These are phyloP conservation scores for Polia nebulosa DNA, from an alignment of 2,888 invertebrate species.

Conservation along the genomic window DNA sequence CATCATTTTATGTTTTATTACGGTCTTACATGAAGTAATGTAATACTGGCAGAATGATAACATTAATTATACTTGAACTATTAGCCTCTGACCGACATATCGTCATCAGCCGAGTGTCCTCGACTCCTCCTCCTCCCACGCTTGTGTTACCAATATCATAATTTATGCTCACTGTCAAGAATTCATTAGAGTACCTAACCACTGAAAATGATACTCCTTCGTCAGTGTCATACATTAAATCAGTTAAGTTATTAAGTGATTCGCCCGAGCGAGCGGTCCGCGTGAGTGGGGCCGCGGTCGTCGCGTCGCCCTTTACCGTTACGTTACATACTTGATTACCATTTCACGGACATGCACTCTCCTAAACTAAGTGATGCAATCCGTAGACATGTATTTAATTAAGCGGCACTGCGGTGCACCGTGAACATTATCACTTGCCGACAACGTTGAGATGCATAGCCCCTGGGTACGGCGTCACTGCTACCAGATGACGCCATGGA, in stretches of 20 bases:
- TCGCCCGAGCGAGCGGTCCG: conserved; percentile 20
- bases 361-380: conserved; percentile 64
- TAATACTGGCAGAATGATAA: conserved; percentile 52
- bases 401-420: conserved; percentile 56
- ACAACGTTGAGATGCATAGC: conserved; percentile 80
- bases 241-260: conserved; percentile 45
- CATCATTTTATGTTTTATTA: conserved; percentile 7
- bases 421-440: conserved; percentile 66
- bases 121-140: conserved; percentile 41
- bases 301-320: conserved; percentile 57
- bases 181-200: neutral
- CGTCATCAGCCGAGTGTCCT: conserved; percentile 33
- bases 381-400: conserved; percentile 66
- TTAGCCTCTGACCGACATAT: conserved; percentile 60
- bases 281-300: conserved; percentile 12
- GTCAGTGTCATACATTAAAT: conserved; percentile 34
- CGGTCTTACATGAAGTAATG: conserved; percentile 13
- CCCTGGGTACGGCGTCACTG: conserved; percentile 80
- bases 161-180: conserved; percentile 31
- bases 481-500: conserved; percentile 89
- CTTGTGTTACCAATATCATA: conserved; percentile 36
- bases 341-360: conserved; percentile 57
- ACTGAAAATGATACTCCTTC: conserved; percentile 5
- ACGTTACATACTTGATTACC: conserved; percentile 54
- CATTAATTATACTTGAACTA: conserved; percentile 62